phyloP scores from a whole-genome alignment of 2,888 invertebrate species.

The Caenorhabditis sinica region DNA sequence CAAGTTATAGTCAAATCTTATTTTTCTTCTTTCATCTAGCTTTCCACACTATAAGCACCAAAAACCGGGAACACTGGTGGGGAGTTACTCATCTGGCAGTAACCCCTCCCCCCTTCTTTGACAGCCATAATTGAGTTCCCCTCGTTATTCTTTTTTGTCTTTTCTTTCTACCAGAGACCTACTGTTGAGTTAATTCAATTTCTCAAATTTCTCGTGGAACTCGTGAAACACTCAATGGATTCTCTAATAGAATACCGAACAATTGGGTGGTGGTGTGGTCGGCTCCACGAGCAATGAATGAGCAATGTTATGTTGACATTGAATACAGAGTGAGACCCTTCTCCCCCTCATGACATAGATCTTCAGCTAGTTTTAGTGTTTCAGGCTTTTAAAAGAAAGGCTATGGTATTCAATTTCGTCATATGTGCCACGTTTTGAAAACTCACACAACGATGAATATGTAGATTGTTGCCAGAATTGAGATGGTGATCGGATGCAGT shows the following conservation, averaged over 20 bases:
- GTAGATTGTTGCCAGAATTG: conserved; percentile 79
- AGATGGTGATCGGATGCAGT: conserved; percentile 76
- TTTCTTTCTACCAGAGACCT: conserved; percentile 8
- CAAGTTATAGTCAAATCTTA: background rate
- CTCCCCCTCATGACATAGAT: conserved; percentile 24
- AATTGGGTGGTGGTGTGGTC: conserved; percentile 13
- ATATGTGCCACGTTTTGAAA: background rate
- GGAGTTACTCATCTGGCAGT: conserved; percentile 40
- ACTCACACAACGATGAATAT: conserved; percentile 79
- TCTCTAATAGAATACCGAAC: conserved; percentile 40
- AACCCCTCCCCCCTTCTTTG: conserved; percentile 2
- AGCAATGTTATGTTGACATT: conserved; percentile 50
- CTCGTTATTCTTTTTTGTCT: conserved; percentile 6
- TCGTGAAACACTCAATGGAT: conserved; percentile 18
- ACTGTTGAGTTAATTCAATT: conserved; percentile 50
- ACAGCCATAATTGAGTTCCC: conserved; percentile 17
- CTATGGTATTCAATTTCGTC: conserved; percentile 32
- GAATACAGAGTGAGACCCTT: conserved; percentile 30
- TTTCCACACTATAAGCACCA: conserved; percentile 24
- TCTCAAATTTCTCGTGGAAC: conserved; percentile 27
- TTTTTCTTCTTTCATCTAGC: background rate
- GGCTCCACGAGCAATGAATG: conserved; percentile 31
- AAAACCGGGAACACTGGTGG: conserved; percentile 31
- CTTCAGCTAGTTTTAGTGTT: conserved; percentile 16
- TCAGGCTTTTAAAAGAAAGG: conserved; percentile 35